These are phyloP conservation scores for Lasioglossum zephyrum DNA, from an alignment of 2,888 invertebrate genomes.

Conservation along the genomic window DNA sequence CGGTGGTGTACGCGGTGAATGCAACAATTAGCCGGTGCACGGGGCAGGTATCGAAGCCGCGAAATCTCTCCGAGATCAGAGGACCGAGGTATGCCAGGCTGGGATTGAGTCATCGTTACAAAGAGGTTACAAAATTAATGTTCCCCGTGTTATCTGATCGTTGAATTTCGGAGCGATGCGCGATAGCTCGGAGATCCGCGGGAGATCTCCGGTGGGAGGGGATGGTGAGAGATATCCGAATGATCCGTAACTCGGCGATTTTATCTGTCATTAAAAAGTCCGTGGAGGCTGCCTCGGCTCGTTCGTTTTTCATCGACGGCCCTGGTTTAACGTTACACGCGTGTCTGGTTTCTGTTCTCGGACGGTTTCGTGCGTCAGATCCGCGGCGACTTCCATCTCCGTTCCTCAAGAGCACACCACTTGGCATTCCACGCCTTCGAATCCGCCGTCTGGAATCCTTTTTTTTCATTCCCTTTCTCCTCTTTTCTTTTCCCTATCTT, in stretches of 20 bases:
- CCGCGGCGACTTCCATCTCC: conserved; percentile 21
- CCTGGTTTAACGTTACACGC: conserved; percentile 63
- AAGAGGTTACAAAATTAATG: conserved; percentile 21
- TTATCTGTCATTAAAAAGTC: conserved; percentile 57
- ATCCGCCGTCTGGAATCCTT: conserved; percentile 54
- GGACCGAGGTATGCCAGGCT: neutral
- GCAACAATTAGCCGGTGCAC: neutral
- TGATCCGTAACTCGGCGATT: conserved; percentile 36
- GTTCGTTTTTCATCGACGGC: conserved; percentile 54
- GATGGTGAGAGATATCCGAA: neutral
- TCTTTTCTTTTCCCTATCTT: neutral
- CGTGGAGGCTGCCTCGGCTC: conserved; percentile 20
- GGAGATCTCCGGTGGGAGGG: neutral
- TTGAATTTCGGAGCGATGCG: conserved; percentile 18
- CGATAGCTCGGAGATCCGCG: conserved; percentile 1
- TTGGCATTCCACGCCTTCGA: conserved; percentile 67
- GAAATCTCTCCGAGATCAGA: neutral
- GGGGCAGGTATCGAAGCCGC: neutral
- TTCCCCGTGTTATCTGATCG: conserved; percentile 13
- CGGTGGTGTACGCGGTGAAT: neutral
- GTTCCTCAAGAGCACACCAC: conserved; percentile 56
- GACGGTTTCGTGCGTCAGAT: conserved; percentile 48
- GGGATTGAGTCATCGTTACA: conserved; percentile 22
- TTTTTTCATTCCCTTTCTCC: conserved; percentile 2
- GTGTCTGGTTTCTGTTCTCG: conserved; percentile 71